Percentiles rank a stretch among this genome's conserved stretches.
These are phyloP conservation scores for Dryocosmus kuriphilus DNA, from an alignment of 2,888 invertebrate species.

Conservation along the genomic window DNA sequence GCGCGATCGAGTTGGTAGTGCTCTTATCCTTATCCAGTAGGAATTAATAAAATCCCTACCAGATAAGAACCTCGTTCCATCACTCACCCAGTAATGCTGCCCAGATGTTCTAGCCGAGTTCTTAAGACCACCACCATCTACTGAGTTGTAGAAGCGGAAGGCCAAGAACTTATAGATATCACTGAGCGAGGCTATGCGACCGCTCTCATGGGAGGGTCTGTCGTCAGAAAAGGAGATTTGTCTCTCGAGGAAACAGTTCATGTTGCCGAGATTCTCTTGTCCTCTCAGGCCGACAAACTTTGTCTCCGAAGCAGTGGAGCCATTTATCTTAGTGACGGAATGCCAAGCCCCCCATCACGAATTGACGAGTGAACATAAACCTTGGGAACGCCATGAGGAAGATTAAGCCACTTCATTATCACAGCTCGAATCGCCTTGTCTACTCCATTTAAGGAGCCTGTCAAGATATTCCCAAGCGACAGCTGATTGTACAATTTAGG, in stretches of 20 bases:
- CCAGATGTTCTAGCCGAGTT: conserved; percentile 39
- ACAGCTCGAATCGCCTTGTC: neutral
- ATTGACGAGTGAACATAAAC: conserved; percentile 53
- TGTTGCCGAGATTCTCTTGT: neutral
- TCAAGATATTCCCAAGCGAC: too few species aligned
- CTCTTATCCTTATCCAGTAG: conserved; percentile 65
- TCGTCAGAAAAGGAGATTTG: neutral
- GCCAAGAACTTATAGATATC: conserved; percentile 41
- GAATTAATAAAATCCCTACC: conserved; percentile 69
- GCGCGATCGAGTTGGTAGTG: conserved; percentile 64
- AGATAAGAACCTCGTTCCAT: too few species aligned
- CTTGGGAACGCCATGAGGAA: neutral
- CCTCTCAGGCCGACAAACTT: conserved; percentile 32
- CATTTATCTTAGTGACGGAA: conserved; percentile 53
- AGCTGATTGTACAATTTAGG: too few species aligned
- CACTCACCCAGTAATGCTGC: conserved; percentile 54
- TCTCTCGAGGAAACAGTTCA: conserved; percentile 39
- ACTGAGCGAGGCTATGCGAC: neutral
- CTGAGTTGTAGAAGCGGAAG: conserved; percentile 48
- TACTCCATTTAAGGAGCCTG: too few species aligned
- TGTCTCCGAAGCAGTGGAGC: conserved; percentile 37
- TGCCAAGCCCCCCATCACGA: conserved; percentile 61
- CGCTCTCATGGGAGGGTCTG: neutral
- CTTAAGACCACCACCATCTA: conserved; percentile 57
- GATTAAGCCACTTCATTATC: neutral